Evolutionary conservation across 2,113 vertebrate genomes (phyloP).

Genomic region (Nasalis larvatus): DNA sequence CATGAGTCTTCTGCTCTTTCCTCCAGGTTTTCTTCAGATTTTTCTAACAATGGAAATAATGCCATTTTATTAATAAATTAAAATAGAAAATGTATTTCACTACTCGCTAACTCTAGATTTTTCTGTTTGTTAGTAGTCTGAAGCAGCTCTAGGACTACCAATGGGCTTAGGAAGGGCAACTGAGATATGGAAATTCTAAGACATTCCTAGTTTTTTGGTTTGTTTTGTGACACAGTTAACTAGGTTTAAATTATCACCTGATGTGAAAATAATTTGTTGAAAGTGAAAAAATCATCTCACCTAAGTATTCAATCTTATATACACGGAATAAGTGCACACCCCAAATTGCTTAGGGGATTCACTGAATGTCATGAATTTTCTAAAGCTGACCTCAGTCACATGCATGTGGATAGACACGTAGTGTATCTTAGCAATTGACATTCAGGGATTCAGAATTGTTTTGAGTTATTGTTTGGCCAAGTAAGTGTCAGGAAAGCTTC

Average conservation of each 20-base stretch:
- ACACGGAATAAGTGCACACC: background rate
- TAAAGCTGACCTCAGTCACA: background rate
- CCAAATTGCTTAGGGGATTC: background rate
- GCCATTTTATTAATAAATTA: background rate
- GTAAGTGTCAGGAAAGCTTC: background rate
- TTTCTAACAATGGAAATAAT: background rate
- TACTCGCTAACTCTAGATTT: background rate
- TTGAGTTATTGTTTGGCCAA: background rate
- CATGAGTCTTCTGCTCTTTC: background rate
- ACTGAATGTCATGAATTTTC: background rate
- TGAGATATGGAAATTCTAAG: background rate
- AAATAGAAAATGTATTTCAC: background rate
- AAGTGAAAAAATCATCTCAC: background rate
- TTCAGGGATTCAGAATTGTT: background rate
- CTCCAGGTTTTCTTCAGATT: background rate
- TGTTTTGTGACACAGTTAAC: background rate
- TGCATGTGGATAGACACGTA: background rate
- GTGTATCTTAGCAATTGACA: background rate
- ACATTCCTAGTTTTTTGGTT: background rate
- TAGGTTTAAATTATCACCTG: background rate
- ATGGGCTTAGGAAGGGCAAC: background rate
- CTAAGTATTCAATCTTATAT: background rate
- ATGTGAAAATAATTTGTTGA: slow-evolving; percentile 26
- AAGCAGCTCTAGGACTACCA: background rate
- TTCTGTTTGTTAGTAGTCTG: background rate